Evolutionary conservation across 2,113 vertebrate genomes (phyloP), one percentile per base, ranked within the genome.

Genomic region (Chionis minor): DNA sequence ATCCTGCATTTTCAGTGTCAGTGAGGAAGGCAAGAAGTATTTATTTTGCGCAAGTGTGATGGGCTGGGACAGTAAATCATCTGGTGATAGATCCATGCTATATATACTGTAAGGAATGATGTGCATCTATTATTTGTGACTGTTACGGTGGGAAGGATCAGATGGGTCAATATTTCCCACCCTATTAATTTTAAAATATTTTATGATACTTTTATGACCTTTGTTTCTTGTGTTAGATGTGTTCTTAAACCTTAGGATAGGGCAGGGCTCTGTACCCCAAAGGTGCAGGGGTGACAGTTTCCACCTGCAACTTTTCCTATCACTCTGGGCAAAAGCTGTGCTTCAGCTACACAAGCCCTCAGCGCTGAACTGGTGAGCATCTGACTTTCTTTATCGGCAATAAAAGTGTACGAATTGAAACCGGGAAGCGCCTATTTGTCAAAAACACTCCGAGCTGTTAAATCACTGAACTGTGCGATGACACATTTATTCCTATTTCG

Each of bases 351-450:
- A 1, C 42, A 45, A 35, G 54, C 79, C 83, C 75, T 47, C 44
- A 19, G 5, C 14, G n/a, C 33, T 28, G 86, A 96, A 77, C 81
- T 21, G 74, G 65, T 0, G 7, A 73, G 55, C 90, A 88, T 71
- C 82, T 87, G 56, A 73, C 79, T 95, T 94, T 65, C 88, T 81
- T 66, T 75, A 62, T 47, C 62, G 73, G 71, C 91, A 89, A 55
- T 87, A 83, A 96, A 97, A 96, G 58, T 40, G 92, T 54, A 84
- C 8, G 12, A 90, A 97, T 92, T 86, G 92, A 96, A 98, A 97
- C 52, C 70, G 91, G 73, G 90, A 94, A 96, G 67, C 8, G 32
- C 82, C 72, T 83, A 45, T 97, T 97, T 94, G 93, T 98, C 97
- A 96, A 88, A 96, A 95, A 35, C 51, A 49, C 58, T 65, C 67